Conservation (phyloP, 2,113 vertebrate genomes). For the Tonatia bakeri region DNA sequence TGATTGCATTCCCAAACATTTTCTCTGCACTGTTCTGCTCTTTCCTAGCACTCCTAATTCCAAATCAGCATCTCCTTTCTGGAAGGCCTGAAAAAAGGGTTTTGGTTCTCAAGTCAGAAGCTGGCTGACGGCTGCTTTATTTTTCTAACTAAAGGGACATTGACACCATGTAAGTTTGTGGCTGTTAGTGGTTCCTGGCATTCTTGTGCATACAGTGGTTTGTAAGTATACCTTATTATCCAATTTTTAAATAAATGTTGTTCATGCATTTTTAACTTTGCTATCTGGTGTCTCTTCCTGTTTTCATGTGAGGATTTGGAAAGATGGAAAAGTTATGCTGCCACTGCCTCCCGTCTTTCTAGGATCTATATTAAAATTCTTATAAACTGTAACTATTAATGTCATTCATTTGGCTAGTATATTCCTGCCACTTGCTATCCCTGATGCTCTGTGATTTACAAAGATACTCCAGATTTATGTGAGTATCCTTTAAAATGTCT, state of each 20-base stretch:
- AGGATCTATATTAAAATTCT: neutral
- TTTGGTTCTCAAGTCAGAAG: neutral
- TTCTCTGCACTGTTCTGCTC: neutral
- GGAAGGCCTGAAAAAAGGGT: neutral
- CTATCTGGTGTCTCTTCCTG: neutral
- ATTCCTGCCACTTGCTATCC: neutral
- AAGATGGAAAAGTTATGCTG: neutral
- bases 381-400: neutral
- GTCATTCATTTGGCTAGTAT: neutral
- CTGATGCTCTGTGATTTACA: neutral
- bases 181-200: neutral
- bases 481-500: slow-evolving; percentile 17
- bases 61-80: neutral
- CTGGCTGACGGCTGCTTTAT: neutral
- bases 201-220: neutral
- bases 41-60: neutral
- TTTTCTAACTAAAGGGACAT: neutral
- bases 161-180: neutral
- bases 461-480: neutral
- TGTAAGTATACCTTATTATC: neutral
- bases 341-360: neutral
- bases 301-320: neutral
- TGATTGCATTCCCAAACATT: neutral
- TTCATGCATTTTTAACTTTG: neutral
- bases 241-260: neutral